These are phyloP conservation scores for Zaprionus vittiger DNA, from an alignment of 1,140 invertebrate species.

Conservation along the genomic window DNA sequence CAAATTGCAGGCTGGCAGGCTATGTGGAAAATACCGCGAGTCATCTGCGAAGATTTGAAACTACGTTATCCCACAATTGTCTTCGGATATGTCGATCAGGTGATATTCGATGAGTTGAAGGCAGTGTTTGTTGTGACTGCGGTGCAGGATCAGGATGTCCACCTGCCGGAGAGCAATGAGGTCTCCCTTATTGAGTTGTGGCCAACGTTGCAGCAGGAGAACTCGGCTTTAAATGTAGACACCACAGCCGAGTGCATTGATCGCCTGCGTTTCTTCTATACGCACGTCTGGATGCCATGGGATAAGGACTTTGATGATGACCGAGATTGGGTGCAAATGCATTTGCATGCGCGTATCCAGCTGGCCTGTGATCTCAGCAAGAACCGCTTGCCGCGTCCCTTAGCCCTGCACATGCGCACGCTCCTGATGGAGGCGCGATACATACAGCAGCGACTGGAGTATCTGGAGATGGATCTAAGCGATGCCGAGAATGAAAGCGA, in stretches of 20 bases:
- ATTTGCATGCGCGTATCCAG: conserved; percentile 86
- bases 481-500: conserved; percentile 83
- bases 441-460: conserved; percentile 85
- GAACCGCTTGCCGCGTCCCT: conserved; percentile 78
- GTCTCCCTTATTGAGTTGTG: conserved; percentile 86
- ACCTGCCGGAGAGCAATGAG: conserved; percentile 86
- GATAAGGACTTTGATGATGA: conserved; percentile 87
- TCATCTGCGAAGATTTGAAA: conserved; percentile 86
- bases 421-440: conserved; percentile 86
- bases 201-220: conserved; percentile 86
- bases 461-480: conserved; percentile 85
- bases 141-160: conserved; percentile 87
- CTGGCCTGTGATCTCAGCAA: conserved; percentile 87
- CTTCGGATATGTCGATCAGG: conserved; percentile 85
- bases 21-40: conserved; percentile 87
- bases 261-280: conserved; percentile 87
- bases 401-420: conserved; percentile 86
- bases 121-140: conserved; percentile 85
- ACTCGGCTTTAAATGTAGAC: conserved; percentile 84
- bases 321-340: conserved; percentile 85
- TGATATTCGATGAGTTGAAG: conserved; percentile 85
- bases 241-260: conserved; percentile 85
- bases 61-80: conserved; percentile 87
- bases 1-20: conserved; percentile 86
- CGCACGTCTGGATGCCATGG: conserved; percentile 88